A percentile compares a stretch with the other conserved stretches of the same genome.
Evolutionary conservation across 37 sponge, comb jelly and placozoan genomes (phyloP).

Genomic region (Hexactinellida sp.): DNA sequence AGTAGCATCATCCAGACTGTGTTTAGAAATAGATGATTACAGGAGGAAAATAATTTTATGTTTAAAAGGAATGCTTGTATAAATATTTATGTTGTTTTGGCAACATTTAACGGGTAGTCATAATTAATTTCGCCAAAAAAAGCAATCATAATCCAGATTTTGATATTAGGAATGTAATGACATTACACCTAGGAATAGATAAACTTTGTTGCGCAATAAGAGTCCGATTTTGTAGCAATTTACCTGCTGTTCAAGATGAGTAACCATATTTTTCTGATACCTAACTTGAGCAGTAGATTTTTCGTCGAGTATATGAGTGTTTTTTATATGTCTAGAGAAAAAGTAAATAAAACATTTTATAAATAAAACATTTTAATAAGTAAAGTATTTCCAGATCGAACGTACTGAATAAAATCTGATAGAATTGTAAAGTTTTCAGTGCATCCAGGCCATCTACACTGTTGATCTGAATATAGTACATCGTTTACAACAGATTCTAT

Average conservation of each 20-base stretch:
- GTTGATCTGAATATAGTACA: conserved; percentile 20
- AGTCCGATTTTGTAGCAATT: background rate
- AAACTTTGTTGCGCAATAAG: no score
- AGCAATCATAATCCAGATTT: background rate
- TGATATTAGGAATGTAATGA: background rate
- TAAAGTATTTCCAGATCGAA: background rate
- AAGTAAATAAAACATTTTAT: background rate
- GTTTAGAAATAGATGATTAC: no score
- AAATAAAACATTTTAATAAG: background rate
- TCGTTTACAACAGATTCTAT: conserved; percentile 15
- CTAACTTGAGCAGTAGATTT: background rate
- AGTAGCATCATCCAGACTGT: no score
- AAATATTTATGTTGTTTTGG: no score
- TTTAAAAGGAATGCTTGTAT: no score
- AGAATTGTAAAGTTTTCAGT: background rate
- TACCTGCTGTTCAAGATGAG: conserved; percentile 12
- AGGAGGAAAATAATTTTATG: no score
- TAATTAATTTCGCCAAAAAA: no score
- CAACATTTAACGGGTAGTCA: no score
- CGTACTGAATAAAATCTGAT: conserved; percentile 18
- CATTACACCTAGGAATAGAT: background rate
- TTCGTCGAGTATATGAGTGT: background rate
- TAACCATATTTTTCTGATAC: background rate
- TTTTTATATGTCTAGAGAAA: background rate
- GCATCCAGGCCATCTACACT: conserved; percentile 24